phyloP scores from a whole-genome alignment of 1,140 invertebrate species.

The Euura lappo region DNA sequence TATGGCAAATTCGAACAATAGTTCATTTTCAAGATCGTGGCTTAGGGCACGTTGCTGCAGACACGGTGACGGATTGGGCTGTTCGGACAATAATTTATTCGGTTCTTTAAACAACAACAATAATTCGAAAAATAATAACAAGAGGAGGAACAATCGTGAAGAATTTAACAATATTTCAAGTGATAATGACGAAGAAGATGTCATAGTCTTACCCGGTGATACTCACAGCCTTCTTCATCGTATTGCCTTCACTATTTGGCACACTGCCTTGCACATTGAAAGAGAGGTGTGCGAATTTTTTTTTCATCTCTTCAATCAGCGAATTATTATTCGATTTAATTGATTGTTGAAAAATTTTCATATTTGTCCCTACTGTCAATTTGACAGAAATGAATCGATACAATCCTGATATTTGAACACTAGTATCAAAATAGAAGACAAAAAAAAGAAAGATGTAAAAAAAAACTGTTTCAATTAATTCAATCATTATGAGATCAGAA shows the following conservation, averaged over 20 bases:
- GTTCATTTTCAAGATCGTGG: conserved; percentile 45
- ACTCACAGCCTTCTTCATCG: conserved; percentile 63
- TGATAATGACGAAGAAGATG: conserved; percentile 15
- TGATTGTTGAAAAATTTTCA: too few species aligned
- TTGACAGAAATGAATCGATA: too few species aligned
- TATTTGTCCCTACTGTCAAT: too few species aligned
- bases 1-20: conserved; percentile 48
- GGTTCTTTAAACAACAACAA: conserved; percentile 44
- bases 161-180: too few species aligned
- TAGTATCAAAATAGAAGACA: too few species aligned
- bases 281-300: conserved; percentile 47
- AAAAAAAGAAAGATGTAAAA: too few species aligned
- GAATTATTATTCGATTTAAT: too few species aligned
- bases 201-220: conserved; percentile 29
- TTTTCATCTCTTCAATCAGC: too few species aligned
- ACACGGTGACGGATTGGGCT: conserved; percentile 34
- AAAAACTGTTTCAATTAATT: too few species aligned
- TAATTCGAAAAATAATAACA: conserved; percentile 13
- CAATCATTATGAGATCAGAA: too few species aligned
- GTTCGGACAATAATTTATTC: background rate
- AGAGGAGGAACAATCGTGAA: too few species aligned
- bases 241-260: conserved; percentile 69
- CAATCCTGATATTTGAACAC: too few species aligned
- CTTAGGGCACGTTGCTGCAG: conserved; percentile 47
- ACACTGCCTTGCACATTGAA: conserved; percentile 67